These are phyloP conservation scores for Eclectus roratus DNA, from an alignment of 2,113 vertebrate species.

Conservation along the genomic window DNA sequence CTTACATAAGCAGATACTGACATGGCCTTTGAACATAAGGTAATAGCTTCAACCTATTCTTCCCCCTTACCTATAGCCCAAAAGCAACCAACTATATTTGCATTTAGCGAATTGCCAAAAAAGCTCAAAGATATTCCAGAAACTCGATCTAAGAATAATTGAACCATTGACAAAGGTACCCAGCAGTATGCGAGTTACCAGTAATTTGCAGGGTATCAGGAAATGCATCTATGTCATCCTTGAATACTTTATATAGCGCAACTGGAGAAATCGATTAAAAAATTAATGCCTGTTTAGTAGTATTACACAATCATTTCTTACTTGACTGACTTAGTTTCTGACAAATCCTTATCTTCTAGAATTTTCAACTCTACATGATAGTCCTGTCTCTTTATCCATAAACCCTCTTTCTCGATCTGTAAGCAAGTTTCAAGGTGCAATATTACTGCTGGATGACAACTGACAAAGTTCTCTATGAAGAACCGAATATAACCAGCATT, in stretches of 20 bases:
- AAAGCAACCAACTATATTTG: background rate
- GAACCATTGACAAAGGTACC: background rate
- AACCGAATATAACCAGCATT: background rate
- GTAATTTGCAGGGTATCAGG: background rate
- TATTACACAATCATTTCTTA: background rate
- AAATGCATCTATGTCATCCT: background rate
- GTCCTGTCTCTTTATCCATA: background rate
- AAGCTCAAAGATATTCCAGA: background rate
- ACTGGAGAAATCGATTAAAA: background rate
- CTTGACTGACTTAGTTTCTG: background rate
- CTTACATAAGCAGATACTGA: background rate
- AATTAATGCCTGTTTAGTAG: background rate
- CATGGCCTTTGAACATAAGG: background rate
- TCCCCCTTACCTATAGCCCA: background rate
- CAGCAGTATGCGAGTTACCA: background rate
- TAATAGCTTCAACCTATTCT: background rate
- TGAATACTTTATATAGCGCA: background rate
- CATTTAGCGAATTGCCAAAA: background rate
- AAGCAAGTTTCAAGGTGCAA: background rate
- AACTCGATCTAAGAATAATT: background rate
- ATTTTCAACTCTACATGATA: background rate
- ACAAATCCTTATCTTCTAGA: background rate
- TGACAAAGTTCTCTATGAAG: background rate
- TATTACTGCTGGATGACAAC: background rate
- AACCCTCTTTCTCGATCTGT: background rate